Base-by-base conservation (phyloP, 2,888 invertebrate genomes). In the Branchellion lobata region DNA sequence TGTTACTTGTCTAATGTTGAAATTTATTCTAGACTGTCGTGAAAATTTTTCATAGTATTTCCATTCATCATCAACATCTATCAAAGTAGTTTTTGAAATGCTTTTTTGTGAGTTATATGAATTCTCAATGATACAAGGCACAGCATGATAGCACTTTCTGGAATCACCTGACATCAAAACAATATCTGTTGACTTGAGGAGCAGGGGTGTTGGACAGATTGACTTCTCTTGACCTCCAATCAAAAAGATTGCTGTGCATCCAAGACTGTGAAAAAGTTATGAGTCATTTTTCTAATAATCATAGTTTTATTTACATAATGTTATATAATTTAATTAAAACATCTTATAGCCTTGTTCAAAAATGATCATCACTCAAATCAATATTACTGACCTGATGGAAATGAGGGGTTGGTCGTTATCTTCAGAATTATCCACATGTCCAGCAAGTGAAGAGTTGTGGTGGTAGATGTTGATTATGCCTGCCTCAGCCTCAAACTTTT, bases 381-480 rank as follows among this genome's bases (percentile, higher is more conserved):
- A 40, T 14, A 8, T 5, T 5, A 36, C 14, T 1, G 11, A 93
- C 93, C 93, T 94, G 84, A 94, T 91, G 0, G 98, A 98, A 85
- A 98, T 91, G 47, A 99, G 88, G 0, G 99, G 98, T 1, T 96
- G 95, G 36, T 91, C 90, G 71, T 92, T 89, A 88, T 94, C 92
- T 0, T 91, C 88, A 0, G 97, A 97, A 86, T 94, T 93, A 88
- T 99, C 99, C 0, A 94, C 94, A 86, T 99, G 99, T 0, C 95
- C 94, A 0, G 94, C 93, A 51, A 99, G 89, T 1, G 94, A 94
- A 0, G 96, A 95, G 85, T 95, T 93, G 89, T 93, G 91, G 83
- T 95, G 93, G 87, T 99, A 99, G 87, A 93, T 98, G 89, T 99
- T 99, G 0, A 98, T 91, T 84, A 99, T 98, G 0, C 94, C 95